Base-by-base conservation (phyloP, 2,888 invertebrate genomes). In the Meliscaeva auricollis region DNA sequence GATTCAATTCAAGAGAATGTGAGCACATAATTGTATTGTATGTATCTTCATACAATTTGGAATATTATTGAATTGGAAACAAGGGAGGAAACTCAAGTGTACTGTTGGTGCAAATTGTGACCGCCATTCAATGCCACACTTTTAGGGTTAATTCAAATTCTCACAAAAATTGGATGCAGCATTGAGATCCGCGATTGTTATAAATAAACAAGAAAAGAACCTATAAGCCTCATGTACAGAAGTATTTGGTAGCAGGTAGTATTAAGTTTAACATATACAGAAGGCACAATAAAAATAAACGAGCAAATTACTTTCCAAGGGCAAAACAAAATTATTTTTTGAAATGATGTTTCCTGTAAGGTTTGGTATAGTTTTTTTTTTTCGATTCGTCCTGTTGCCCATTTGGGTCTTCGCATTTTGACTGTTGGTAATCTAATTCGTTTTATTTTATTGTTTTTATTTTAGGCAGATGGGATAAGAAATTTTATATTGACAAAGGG, bases 351-450 rank as follows among this genome's bases (percentile, higher is more conserved):
- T 35, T 38, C 13, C 20, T 58, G 41, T 22, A 11, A 32, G 60
- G 26, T 38, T 41, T 60, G n/a, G 11, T 41, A 6, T n/a, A 32
- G 11, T 38, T 60, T 15, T 82, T 30, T 58, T 48, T 15, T 11
- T n/a, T 9, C 46, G 70, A 35, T 30, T 48, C 58, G 60, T 35
- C 52, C 20, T 76, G 66, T 58, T 54, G 78, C 68, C 73, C 60
- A 52, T 82, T 82, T 41, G 54, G 77, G 46, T 82, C 66, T 58
- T 66, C 81, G n/a, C n/a, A 69, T 82, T 83, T 79, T 70, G 74
- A 83, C 74, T 74, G 78, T 84, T 72, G 79, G 70, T 79, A 75
- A 84, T 84, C 79, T 79, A 79, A 84, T 79, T 84, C 75, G 60
- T 41, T 22, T 60, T 60, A 41, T 60, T 41, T 60, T 5, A 3